Evolutionary conservation across 2,888 invertebrate species (phyloP).

Genomic region (Drepanosiphum platanoidis): DNA sequence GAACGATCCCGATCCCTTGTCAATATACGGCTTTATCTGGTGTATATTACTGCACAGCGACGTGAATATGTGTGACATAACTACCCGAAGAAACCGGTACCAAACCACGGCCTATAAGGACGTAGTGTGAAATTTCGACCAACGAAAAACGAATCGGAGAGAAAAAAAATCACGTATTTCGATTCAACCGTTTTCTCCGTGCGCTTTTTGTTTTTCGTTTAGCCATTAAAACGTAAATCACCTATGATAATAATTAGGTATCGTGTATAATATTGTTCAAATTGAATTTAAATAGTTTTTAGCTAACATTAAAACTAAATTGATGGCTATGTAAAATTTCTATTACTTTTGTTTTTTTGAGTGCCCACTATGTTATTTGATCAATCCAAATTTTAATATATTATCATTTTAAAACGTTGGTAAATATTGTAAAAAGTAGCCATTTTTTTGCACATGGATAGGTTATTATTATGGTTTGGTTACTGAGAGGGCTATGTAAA

Average conservation of each 20-base stretch:
- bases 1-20: slow-evolving; percentile 43
- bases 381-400: not conserved
- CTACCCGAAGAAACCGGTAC: slow-evolving; percentile 9
- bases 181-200: not conserved
- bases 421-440: not conserved
- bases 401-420: not conserved
- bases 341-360: not conserved
- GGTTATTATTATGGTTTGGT: not conserved
- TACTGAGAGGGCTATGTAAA: not conserved
- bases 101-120: not conserved
- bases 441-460: not conserved
- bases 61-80: not conserved
- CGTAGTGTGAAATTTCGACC: not conserved
- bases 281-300: no score
- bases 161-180: not conserved
- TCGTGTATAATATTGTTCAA: no score
- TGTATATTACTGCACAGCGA: not conserved
- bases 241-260: no score
- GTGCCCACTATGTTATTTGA: not conserved
- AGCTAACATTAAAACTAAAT: no score
- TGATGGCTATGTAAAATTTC: not conserved
- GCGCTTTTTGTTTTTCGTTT: not conserved
- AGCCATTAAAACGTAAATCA: not conserved
- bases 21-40: not conserved
- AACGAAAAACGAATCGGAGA: not conserved